Percentiles rank a stretch among this genome's conserved stretches.
Conservation (phyloP, 2,113 vertebrate genomes). For the Galbula dea region DNA sequence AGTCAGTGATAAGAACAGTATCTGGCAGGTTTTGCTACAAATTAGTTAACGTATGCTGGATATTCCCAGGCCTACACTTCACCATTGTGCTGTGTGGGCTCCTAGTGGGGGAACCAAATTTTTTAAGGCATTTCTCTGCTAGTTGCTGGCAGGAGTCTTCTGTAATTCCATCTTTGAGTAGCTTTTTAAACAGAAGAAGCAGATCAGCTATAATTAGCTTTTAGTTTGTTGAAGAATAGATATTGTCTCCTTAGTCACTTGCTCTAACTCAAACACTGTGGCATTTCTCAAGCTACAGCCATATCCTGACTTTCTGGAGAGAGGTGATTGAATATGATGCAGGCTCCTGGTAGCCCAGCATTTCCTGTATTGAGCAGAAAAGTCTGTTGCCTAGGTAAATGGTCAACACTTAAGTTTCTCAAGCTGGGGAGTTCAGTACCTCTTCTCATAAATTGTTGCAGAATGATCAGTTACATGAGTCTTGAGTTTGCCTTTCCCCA, state of each 20-base stretch:
- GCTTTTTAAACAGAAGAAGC: slow-evolving; percentile 7
- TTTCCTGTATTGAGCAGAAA: neutral
- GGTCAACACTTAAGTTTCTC: neutral
- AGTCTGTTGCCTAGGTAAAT: neutral
- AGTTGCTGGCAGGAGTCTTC: neutral
- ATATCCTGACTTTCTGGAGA: neutral
- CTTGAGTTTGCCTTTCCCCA: neutral
- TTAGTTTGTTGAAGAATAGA: neutral
- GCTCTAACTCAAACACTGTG: neutral
- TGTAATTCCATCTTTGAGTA: neutral
- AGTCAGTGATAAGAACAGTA: neutral
- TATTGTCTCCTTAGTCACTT: neutral
- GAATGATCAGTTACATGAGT: neutral
- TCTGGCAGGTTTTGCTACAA: neutral
- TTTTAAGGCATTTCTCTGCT: neutral
- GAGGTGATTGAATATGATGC: neutral
- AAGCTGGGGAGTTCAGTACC: neutral
- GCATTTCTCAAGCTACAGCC: neutral
- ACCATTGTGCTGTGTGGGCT: neutral
- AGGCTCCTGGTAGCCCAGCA: neutral
- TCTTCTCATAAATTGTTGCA: neutral
- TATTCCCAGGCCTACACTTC: neutral
- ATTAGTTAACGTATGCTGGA: neutral
- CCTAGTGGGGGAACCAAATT: neutral
- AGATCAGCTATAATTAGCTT: neutral